Percentiles rank a stretch among this genome's conserved stretches.
phyloP scores from a whole-genome alignment of 2,797 vertebrate genomes.

The Mus minutoides region DNA sequence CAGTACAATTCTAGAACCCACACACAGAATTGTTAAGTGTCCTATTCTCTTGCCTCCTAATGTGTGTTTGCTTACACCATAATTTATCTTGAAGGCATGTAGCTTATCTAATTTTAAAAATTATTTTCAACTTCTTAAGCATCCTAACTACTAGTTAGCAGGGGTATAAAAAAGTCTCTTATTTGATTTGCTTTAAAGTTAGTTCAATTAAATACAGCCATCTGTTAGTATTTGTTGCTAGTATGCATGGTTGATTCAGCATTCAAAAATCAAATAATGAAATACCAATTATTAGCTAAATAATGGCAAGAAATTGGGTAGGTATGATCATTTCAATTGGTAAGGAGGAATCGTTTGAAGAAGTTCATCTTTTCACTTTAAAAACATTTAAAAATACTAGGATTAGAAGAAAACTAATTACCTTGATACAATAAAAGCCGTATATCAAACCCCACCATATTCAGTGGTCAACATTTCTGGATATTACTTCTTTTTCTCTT shows the following conservation, averaged over 20 bases:
- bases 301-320: not conserved
- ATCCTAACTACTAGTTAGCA: constrained; percentile 19
- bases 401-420: constrained; percentile 26
- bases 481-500: not conserved
- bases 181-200: constrained; percentile 45
- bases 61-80: not conserved
- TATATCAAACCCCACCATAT: not conserved
- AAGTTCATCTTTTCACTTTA: not conserved
- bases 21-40: not conserved
- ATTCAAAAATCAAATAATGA: constrained; percentile 6
- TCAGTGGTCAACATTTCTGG: not conserved
- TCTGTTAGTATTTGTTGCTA: constrained; percentile 20
- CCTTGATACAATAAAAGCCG: not conserved
- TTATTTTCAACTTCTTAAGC: constrained; percentile 32
- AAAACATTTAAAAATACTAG: not conserved
- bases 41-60: not conserved
- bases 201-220: not conserved
- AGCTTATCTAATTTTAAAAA: constrained; percentile 38
- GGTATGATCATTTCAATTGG: not conserved
- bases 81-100: constrained; percentile 27
- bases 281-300: not conserved
- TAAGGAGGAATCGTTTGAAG: not conserved
- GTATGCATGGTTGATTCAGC: not conserved
- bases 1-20: not conserved
- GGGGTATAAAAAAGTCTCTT: not conserved